Percentiles rank a stretch among this genome's conserved stretches.
Evolutionary conservation across 1,140 invertebrate genomes (phyloP).

Genomic region (Drosophila ercepeae): DNA sequence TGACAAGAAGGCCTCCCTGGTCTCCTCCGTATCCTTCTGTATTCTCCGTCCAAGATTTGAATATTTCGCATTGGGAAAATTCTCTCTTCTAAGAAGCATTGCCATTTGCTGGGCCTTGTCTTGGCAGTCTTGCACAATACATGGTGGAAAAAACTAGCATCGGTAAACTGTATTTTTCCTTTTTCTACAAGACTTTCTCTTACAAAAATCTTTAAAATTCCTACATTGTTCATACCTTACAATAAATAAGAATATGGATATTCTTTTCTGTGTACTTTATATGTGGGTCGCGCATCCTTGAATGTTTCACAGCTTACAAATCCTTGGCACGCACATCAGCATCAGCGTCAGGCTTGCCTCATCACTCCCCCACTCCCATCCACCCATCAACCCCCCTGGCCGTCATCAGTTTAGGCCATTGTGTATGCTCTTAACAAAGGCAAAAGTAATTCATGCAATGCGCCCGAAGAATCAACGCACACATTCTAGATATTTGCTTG

Average conservation of each 20-base stretch:
- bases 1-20: neutral
- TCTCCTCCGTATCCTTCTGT: neutral
- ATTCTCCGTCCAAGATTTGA: slow-evolving; percentile 28
- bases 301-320: slow-evolving; percentile 58
- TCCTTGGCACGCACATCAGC: slow-evolving; percentile 60
- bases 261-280: slow-evolving; percentile 20
- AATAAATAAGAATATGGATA: neutral
- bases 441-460: slow-evolving; percentile 73
- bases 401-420: slow-evolving; percentile 52
- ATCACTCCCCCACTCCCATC: neutral
- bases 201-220: neutral
- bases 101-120: slow-evolving; percentile 50
- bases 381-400: neutral
- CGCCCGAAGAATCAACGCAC: slow-evolving; percentile 63
- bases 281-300: slow-evolving; percentile 58
- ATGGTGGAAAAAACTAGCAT: neutral
- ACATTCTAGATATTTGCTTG: slow-evolving; percentile 64
- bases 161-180: neutral
- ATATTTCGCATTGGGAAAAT: slow-evolving; percentile 53
- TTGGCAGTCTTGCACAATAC: slow-evolving; percentile 29
- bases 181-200: neutral
- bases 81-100: slow-evolving; percentile 2
- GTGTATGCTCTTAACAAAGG: slow-evolving; percentile 72
- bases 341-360: slow-evolving; percentile 6
- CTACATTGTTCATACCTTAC: neutral